Evolutionary conservation across 1,140 invertebrate species (phyloP), one percentile per base, ranked within the genome.

Genomic region (Dinothrombium tinctorium): DNA sequence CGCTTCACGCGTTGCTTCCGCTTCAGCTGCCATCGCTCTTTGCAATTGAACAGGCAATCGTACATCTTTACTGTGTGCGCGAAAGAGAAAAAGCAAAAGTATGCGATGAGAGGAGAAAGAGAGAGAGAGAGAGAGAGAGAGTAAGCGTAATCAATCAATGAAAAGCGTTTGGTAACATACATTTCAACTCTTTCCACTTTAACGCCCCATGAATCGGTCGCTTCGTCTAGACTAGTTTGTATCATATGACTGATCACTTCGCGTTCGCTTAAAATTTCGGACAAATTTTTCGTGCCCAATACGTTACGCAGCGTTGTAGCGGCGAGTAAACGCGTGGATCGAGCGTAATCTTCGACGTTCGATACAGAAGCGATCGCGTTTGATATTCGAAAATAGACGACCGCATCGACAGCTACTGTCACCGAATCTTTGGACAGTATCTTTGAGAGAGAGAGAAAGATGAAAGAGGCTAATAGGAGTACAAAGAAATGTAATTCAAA

Each of bases 351-450:
- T 51, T 69, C 64, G 19, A 70, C 67, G 53, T 71, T 70, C 43
- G 66, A 67, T 25, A 69, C 64, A 15, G 69, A 69, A 42, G 67
- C 60, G 5, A 64, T 68, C 0, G 71, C 67, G 51, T 69, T 66
- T 47, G 55, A 63, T 25, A 72, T 65, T 23, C 68, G 56, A 52
- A 70, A 73, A 53, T 71, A 73, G 12, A 74, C 69, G 11, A 71
- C 67, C 23, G 65, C 69, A 47, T 71, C 68, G 25, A 89, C 83
- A 6, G 75, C 74, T 0, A 89, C 82, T 0, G 83, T 92, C 2
- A 90, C 83, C 1, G 77, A 82, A 57, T 92, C 86, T 60, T 81
- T 77, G 2, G 80, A 83, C 41, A 92, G 64, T 50, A 66, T 62
- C 56, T 46, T 19, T n/a, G n/a, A n/a, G n/a, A n/a, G n/a, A n/a